These are phyloP conservation scores for Pseudorasbora parva DNA, from an alignment of 2,113 vertebrate species.

Conservation along the genomic window DNA sequence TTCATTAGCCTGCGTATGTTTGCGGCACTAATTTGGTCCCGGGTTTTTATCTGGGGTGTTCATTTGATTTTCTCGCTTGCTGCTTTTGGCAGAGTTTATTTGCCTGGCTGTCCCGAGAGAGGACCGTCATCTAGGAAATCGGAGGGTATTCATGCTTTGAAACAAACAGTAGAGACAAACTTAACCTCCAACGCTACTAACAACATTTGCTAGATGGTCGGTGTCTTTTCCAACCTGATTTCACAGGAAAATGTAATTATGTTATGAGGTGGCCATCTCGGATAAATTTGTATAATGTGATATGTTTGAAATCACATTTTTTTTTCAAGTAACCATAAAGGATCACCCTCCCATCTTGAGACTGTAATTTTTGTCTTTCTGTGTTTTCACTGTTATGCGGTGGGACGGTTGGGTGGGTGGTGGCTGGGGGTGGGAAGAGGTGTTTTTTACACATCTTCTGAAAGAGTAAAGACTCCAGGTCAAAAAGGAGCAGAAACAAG, in stretches of 20 bases:
- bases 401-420: too few species aligned
- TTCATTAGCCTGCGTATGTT: constrained; percentile 49
- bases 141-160: constrained; percentile 17
- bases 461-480: too few species aligned
- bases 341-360: too few species aligned
- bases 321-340: too few species aligned
- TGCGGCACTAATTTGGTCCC: constrained; percentile 48
- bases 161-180: constrained; percentile 1
- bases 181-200: neutral
- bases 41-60: constrained; percentile 40
- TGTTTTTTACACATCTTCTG: too few species aligned
- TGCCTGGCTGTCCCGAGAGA: constrained; percentile 29
- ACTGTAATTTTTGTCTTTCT: too few species aligned
- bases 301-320: too few species aligned
- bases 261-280: too few species aligned
- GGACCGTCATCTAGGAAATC: constrained; percentile 13
- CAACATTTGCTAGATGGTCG: neutral
- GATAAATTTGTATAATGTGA: too few species aligned
- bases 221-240: neutral
- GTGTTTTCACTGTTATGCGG: too few species aligned
- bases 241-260: neutral
- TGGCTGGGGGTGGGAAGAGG: too few species aligned
- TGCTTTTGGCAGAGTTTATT: constrained; percentile 45
- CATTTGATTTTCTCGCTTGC: constrained; percentile 46
- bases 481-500: too few species aligned